Conservation (phyloP, 2,113 vertebrate species). For the Sander vitreus region DNA sequence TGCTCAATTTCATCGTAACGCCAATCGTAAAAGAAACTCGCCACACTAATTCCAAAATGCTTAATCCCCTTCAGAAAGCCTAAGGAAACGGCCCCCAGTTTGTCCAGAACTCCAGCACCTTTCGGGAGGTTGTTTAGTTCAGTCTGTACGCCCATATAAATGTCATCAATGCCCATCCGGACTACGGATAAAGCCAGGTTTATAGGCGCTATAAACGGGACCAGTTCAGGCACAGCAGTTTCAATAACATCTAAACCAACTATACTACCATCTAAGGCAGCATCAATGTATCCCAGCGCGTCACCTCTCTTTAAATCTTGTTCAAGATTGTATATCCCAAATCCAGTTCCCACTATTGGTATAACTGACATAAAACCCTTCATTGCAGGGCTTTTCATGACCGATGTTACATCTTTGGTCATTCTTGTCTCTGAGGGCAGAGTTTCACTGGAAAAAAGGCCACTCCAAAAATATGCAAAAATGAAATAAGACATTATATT, state of each 20-base stretch:
- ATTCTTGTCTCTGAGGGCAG: conserved; percentile 20
- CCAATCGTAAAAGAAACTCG: conserved; percentile 36
- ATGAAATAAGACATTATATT: not conserved
- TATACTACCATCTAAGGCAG: not conserved
- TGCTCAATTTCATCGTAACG: conserved; percentile 53
- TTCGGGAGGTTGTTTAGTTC: conserved; percentile 58
- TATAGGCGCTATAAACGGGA: conserved; percentile 16
- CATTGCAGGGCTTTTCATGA: conserved; percentile 36
- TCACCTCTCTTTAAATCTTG: conserved; percentile 35
- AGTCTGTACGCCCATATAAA: conserved; percentile 48
- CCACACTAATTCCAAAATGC: not conserved
- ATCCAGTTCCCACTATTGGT: conserved; percentile 51
- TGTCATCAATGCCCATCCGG: conserved; percentile 50
- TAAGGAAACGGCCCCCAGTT: not conserved
- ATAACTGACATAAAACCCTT: not conserved
- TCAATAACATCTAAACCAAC: not conserved
- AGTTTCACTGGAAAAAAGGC: too few relatives aligned
- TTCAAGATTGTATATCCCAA: conserved; percentile 48
- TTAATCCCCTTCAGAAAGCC: not conserved
- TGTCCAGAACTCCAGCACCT: conserved; percentile 29
- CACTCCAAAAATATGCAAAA: too few relatives aligned
- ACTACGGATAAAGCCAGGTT: conserved; percentile 49
- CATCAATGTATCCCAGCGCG: conserved; percentile 43
- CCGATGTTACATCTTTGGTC: not conserved
- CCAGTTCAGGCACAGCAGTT: conserved; percentile 45